Conservation (phyloP, 2,888 invertebrate genomes). For the Magallana nippona region DNA sequence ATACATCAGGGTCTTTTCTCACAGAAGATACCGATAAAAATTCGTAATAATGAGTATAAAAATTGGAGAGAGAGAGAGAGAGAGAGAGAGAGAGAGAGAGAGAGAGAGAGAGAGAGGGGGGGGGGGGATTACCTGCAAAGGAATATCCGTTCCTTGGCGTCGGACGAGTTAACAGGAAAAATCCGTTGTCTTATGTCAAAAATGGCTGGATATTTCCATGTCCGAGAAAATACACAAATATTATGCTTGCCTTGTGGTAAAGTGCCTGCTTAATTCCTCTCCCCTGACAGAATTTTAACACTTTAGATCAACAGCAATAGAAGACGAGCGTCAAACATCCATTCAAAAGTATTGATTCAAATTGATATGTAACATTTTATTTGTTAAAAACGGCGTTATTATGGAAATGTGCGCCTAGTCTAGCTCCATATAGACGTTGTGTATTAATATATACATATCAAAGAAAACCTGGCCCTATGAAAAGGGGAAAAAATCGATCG, state of each 20-base stretch:
- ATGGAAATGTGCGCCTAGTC: not conserved
- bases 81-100: no score
- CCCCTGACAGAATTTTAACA: not conserved
- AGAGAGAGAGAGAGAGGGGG: no score
- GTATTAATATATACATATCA: not conserved
- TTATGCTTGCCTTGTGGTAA: not conserved
- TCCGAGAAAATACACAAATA: constrained; percentile 19
- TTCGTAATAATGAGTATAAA: no score
- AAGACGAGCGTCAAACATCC: not conserved
- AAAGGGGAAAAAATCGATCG: not conserved
- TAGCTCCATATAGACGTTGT: not conserved
- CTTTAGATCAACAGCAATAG: constrained; percentile 22
- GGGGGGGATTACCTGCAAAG: no score
- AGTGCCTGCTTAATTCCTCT: not conserved
- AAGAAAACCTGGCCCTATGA: not conserved
- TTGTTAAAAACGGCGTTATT: constrained; percentile 23
- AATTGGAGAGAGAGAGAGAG: no score
- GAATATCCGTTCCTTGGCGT: no score
- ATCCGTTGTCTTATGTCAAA: no score
- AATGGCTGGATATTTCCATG: not conserved
- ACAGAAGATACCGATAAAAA: no score
- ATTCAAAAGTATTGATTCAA: constrained; percentile 29
- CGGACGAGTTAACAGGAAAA: no score
- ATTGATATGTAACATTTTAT: constrained; percentile 27
- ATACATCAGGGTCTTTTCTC: no score